Conservation (phyloP, 30 jellyfish, hydroid and myxozoan species). For the Cassiopea xamachana region DNA sequence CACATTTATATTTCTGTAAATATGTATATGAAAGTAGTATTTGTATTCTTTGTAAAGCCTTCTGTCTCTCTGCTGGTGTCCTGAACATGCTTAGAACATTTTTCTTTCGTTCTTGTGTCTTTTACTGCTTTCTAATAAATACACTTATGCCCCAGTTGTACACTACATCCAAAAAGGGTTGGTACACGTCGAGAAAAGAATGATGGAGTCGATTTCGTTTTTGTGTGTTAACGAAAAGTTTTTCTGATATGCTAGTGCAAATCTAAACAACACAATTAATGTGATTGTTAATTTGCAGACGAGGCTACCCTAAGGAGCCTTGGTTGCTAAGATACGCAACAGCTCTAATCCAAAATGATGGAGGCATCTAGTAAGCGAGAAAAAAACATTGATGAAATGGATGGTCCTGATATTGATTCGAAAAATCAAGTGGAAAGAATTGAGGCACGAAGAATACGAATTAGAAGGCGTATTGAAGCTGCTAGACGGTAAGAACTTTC, state of each 20-base stretch:
- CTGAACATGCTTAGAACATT: too few species aligned
- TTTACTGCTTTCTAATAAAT: too few species aligned
- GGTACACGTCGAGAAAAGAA: too few species aligned
- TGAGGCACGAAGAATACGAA: conserved; percentile 83
- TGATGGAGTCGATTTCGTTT: too few species aligned
- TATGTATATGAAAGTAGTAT: neutral
- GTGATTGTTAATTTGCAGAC: neutral
- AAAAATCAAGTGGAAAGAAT: conserved; percentile 74
- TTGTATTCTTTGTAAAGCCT: neutral
- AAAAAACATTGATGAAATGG: conserved; percentile 57
- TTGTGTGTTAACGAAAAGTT: too few species aligned
- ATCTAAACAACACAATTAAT: too few species aligned
- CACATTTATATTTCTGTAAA: neutral
- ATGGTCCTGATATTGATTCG: conserved; percentile 84
- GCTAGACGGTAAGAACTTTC: conserved; percentile 61
- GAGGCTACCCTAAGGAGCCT: neutral
- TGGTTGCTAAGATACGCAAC: conserved; percentile 19
- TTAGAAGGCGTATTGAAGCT: conserved; percentile 77
- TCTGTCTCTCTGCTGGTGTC: neutral
- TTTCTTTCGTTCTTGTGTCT: too few species aligned
- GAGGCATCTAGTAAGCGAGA: conserved; percentile 17
- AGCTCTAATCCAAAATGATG: conserved; percentile 16
- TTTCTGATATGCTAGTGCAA: too few species aligned
- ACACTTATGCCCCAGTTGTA: too few species aligned
- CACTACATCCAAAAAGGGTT: too few species aligned